Evolutionary conservation across 2,113 vertebrate species (phyloP).

Genomic region (Cromileptes altivelis): DNA sequence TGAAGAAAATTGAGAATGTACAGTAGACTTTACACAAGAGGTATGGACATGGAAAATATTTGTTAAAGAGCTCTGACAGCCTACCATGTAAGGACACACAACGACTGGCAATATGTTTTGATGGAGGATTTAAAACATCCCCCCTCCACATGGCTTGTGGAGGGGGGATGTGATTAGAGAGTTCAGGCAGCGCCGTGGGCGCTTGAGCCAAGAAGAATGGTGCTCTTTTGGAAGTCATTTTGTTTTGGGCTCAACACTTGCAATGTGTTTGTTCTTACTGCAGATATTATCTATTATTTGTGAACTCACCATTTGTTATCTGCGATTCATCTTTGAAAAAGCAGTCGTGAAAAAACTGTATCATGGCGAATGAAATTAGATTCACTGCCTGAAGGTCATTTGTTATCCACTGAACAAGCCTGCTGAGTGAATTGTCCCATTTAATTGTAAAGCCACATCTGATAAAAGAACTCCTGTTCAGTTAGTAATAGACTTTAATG

Average conservation of each 20-base stretch:
- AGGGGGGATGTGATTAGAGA: constrained; percentile 1
- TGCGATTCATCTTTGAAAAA: constrained; percentile 24
- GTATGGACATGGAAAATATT: background rate
- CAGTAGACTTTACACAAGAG: background rate
- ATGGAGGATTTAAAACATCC: background rate
- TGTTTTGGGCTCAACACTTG: background rate
- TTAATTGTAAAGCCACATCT: constrained; percentile 6
- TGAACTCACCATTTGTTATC: background rate
- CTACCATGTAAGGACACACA: background rate
- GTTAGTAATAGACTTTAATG: background rate
- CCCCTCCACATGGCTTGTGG: background rate
- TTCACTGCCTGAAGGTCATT: constrained; percentile 16
- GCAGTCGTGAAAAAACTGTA: constrained; percentile 16
- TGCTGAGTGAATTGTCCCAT: background rate
- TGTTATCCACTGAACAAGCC: constrained; percentile 29
- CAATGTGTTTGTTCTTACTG: background rate
- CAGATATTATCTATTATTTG: constrained; percentile 27
- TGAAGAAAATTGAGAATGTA: background rate
- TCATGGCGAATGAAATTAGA: constrained; percentile 33
- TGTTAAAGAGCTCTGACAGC: background rate
- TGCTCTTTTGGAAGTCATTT: background rate
- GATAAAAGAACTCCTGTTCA: background rate
- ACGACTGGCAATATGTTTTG: no score
- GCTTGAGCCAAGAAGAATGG: background rate
- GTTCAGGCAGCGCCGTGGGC: constrained; percentile 12